These are phyloP conservation scores for Carettochelys insculpta DNA, from an alignment of 2,113 vertebrate species.

Conservation along the genomic window DNA sequence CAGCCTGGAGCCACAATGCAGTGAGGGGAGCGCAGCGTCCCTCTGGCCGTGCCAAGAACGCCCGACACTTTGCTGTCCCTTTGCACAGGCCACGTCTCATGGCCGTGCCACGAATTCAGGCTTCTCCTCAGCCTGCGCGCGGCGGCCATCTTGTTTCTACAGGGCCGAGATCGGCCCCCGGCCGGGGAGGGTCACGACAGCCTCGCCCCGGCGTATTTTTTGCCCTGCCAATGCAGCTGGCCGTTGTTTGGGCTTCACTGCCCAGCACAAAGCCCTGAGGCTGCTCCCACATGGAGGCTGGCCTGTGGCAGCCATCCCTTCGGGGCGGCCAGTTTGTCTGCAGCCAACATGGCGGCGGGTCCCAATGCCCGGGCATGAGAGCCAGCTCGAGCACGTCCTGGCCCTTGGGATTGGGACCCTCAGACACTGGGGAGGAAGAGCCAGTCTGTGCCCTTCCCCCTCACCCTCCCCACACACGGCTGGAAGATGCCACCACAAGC, in stretches of 20 bases:
- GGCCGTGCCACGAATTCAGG: not conserved
- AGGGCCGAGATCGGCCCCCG: too few relatives aligned
- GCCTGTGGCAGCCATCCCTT: not conserved
- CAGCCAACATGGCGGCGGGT: not conserved
- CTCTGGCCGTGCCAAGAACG: too few relatives aligned
- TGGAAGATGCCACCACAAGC: not conserved
- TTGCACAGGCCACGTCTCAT: not conserved
- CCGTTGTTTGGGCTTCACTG: too few relatives aligned
- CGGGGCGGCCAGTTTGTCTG: not conserved
- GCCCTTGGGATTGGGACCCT: not conserved
- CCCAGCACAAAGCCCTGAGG: too few relatives aligned
- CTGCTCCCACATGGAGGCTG: not conserved
- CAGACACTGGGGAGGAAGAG: too few relatives aligned
- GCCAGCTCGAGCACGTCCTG: not conserved
- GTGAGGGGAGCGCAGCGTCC: too few relatives aligned
- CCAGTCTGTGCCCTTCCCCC: not conserved
- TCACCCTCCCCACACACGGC: fast-evolving
- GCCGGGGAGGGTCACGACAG: too few relatives aligned
- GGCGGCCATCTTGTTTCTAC: not conserved
- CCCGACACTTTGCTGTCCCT: too few relatives aligned
- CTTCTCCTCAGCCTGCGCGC: not conserved
- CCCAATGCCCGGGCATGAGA: not conserved
- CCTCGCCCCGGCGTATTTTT: not conserved
- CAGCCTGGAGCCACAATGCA: too few relatives aligned
- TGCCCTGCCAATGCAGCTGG: not conserved